These are phyloP conservation scores for Sussaba pulchella DNA, from an alignment of 2,888 invertebrate species.

Conservation along the genomic window DNA sequence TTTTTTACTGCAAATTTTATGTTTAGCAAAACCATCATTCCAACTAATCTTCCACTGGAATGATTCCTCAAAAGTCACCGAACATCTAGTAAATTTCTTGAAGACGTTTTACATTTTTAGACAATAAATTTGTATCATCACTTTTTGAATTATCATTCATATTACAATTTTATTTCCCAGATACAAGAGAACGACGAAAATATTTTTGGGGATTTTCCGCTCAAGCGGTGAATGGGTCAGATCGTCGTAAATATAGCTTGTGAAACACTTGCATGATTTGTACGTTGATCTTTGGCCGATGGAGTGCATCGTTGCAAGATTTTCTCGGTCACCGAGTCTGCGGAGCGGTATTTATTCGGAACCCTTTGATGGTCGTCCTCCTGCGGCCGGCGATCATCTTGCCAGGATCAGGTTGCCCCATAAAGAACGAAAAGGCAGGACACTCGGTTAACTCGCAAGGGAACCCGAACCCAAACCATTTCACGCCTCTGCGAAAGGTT, in stretches of 20 bases:
- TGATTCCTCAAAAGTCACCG: no score
- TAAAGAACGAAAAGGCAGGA: conserved; percentile 76
- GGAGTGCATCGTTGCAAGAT: conserved; percentile 7
- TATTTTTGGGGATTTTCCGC: no score
- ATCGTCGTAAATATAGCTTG: background rate
- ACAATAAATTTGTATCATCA: conserved; percentile 3
- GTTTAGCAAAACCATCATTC: no score
- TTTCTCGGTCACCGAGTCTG: conserved; percentile 3
- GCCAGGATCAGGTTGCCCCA: conserved; percentile 78
- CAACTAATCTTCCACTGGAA: no score
- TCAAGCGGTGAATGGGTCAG: background rate
- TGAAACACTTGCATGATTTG: background rate
- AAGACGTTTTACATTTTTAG: no score
- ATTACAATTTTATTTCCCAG: no score
- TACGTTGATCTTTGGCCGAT: background rate
- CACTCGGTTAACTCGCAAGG: conserved; percentile 67
- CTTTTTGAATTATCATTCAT: background rate
- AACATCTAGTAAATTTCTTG: no score
- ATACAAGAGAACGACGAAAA: no score
- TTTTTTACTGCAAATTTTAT: no score
- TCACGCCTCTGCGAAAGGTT: conserved; percentile 78
- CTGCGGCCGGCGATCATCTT: conserved; percentile 66
- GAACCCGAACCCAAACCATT: conserved; percentile 71
- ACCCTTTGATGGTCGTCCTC: conserved; percentile 82
- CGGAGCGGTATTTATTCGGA: conserved; percentile 78